Base-by-base conservation (phyloP, 2,888 invertebrate species). In the Papilio gigon region DNA sequence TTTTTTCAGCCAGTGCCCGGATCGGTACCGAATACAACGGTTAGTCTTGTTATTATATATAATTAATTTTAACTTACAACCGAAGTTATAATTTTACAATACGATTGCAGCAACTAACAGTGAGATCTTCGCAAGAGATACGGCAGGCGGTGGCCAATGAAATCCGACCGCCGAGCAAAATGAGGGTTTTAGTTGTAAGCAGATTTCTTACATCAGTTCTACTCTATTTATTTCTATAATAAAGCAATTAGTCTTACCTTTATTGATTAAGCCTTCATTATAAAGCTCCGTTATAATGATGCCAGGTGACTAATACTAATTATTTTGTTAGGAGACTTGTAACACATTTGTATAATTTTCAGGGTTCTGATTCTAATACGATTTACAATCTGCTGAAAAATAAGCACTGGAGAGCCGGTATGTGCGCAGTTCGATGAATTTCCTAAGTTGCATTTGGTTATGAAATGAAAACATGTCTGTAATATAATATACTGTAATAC, bases 291-390 rank as follows among this genome's bases (percentile, higher is more conserved):
- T 20, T 20, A 11, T 44, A 9, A 44, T 4, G 44, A 44, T 44
- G 20, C 0, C 14, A 14, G 4, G 20, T n/a, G n/a, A n/a, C n/a
- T n/a, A n/a, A n/a, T n/a, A n/a, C n/a, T n/a, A n/a, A n/a, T n/a
- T n/a, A n/a, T n/a, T n/a, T n/a, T n/a, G n/a, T n/a, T n/a, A n/a
- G n/a, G n/a, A n/a, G n/a, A n/a, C n/a, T n/a, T n/a, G n/a, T n/a
- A n/a, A 40, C 40, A 17, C 4, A 22, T 20, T 20, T 12, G 12
- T 22, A n/a, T n/a, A 22, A 22, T 47, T 59, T 66, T 35, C 47
- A 66, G 66, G 60, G 17, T n/a, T 67, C 66, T 11, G 66, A 60
- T 22, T 47, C 66, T 1, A 67, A 67, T 27, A 47, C 44, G 5
- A 59, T 66, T 0, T 65, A 60, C 25, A 67, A 25, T 27, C 17